Percentiles rank a stretch among this genome's conserved stretches.
These are phyloP conservation scores for Lasiurus cinereus DNA, from an alignment of 2,113 vertebrate species.

Conservation along the genomic window DNA sequence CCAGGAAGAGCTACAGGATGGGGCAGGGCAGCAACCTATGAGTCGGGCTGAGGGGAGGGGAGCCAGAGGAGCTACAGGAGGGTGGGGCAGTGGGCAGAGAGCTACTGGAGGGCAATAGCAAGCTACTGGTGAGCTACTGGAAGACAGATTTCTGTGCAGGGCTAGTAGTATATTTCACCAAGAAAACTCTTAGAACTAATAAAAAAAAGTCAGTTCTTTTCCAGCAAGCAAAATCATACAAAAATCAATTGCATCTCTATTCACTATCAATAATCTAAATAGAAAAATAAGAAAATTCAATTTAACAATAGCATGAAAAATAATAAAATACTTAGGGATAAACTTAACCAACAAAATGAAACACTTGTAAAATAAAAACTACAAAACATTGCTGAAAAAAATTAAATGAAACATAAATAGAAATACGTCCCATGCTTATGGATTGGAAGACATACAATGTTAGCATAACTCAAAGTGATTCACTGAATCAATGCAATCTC, in stretches of 20 bases:
- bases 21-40: too few relatives aligned
- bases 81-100: too few relatives aligned
- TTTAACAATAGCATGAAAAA: not conserved
- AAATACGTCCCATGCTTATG: not conserved
- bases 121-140: too few relatives aligned
- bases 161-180: not conserved
- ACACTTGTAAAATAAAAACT: not conserved
- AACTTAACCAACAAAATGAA: not conserved
- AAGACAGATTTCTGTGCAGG: too few relatives aligned
- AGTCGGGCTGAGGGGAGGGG: too few relatives aligned
- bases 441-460: not conserved
- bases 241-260: not conserved
- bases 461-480: not conserved
- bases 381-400: not conserved
- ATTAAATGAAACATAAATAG: not conserved
- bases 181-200: not conserved
- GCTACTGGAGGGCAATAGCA: too few relatives aligned
- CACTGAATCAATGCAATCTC: not conserved
- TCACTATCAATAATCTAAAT: not conserved
- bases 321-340: not conserved
- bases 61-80: too few relatives aligned
- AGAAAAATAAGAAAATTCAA: slow-evolving; percentile 1
- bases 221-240: not conserved
- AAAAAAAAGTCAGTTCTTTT: not conserved
- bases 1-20: too few relatives aligned